Percentiles rank a stretch among this genome's conserved stretches.
These are phyloP conservation scores for Antitype chi DNA, from an alignment of 2,888 invertebrate genomes.

Conservation along the genomic window DNA sequence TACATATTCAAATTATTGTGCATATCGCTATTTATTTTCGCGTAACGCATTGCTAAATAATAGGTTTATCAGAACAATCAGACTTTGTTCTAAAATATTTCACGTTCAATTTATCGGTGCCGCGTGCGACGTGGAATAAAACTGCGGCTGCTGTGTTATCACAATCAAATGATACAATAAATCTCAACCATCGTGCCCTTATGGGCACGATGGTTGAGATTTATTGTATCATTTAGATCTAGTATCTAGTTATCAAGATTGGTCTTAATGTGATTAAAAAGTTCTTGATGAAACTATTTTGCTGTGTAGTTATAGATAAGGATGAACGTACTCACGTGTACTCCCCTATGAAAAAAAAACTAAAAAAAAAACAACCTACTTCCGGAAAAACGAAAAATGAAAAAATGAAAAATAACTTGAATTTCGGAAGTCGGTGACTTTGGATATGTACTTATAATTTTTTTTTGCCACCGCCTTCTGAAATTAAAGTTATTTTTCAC, in stretches of 20 bases:
- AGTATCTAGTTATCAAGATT: slow-evolving; percentile 19
- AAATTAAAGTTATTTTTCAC: too few species aligned
- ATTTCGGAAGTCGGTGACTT: too few species aligned
- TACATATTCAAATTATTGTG: neutral
- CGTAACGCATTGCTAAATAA: slow-evolving; percentile 26
- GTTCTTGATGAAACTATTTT: slow-evolving; percentile 5
- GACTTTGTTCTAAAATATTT: slow-evolving; percentile 18
- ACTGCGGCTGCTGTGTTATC: slow-evolving; percentile 13
- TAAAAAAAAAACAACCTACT: too few species aligned
- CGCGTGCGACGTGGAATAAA: slow-evolving; percentile 27
- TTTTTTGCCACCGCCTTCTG: too few species aligned
- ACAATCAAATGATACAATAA: slow-evolving; percentile 28
- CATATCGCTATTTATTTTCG: slow-evolving; percentile 12
- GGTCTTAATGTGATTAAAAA: slow-evolving; percentile 3
- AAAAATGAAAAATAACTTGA: too few species aligned
- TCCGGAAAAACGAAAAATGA: too few species aligned
- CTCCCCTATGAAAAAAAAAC: too few species aligned
- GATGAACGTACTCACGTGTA: slow-evolving; percentile 10
- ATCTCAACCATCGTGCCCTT: slow-evolving; percentile 5
- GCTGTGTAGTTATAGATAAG: slow-evolving; percentile 17
- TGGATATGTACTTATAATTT: too few species aligned
- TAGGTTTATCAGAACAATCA: slow-evolving; percentile 25
- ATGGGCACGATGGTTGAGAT: slow-evolving; percentile 5
- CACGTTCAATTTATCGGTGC: slow-evolving; percentile 47
- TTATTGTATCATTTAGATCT: slow-evolving; percentile 29